Evolutionary conservation across 2,113 vertebrate species (phyloP).

Genomic region (Anhinga rufa): DNA sequence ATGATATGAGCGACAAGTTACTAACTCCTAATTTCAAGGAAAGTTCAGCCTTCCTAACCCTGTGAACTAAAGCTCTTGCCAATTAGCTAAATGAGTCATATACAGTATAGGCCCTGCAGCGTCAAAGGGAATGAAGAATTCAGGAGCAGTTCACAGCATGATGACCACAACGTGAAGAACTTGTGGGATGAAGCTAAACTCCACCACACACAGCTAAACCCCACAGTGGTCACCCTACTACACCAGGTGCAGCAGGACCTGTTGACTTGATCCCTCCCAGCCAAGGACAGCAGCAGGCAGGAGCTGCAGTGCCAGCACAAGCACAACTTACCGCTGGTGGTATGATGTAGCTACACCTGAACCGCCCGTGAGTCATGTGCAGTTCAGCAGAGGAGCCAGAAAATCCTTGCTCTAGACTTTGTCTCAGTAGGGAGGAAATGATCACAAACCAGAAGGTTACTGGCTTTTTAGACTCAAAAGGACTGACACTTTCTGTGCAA

Average conservation of each 20-base stretch:
- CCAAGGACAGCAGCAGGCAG: background rate
- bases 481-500: background rate
- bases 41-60: background rate
- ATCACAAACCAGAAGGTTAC: background rate
- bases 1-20: background rate
- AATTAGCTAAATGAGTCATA: background rate
- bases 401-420: background rate
- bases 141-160: background rate
- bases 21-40: background rate
- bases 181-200: background rate
- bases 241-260: background rate
- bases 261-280: background rate
- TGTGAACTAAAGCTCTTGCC: background rate
- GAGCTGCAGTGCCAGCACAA: background rate
- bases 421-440: background rate
- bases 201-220: background rate
- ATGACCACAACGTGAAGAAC: background rate
- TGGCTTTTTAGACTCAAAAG: background rate
- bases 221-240: background rate
- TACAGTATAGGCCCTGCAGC: background rate
- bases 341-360: background rate
- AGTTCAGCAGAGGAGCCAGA: background rate
- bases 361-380: fast-evolving
- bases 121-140: background rate
- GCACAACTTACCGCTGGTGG: fast-evolving